Base-by-base conservation (phyloP, 2,888 invertebrate species). In the Agrotis puta region DNA sequence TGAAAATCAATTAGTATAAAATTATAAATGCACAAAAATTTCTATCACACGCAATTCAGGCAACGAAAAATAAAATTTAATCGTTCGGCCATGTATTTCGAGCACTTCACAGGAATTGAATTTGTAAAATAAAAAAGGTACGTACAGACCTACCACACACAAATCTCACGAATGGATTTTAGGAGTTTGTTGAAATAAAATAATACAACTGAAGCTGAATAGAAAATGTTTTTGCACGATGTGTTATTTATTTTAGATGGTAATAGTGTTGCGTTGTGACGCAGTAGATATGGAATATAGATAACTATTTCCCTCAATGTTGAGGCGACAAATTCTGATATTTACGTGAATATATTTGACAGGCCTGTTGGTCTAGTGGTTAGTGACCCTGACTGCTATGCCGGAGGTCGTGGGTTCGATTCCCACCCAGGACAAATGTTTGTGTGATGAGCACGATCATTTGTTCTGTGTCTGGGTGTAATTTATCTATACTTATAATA, bases 71-170 rank as follows among this genome's bases (percentile, higher is more conserved):
- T 64, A 65, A 59, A 84, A 73, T 75, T 62, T 70, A 45, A 78
- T 84, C 20, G 59, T 72, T 73, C 53, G 3, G 50, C 68, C 57
- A 63, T 71, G 71, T 27, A 68, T 76, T 72, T 64, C 20, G 56
- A 65, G 79, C 85, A 84, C 79, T 73, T 75, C 73, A 70, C 58
- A 66, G 64, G 71, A 70, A 79, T 82, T 79, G 64, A 75, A 81
- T 73, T 63, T 54, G 18, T 66, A 75, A 67, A 79, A 71, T 70
- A 64, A 59, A 27, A 63, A 48, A 18, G 7, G 47, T 59, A n/a
- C 7, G 43, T 56, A 43, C 27, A 33, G 2, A 48, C 62, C 56
- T 56, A 11, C 33, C 56, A 65, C n/a, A 63, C 39, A 59, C 66
- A 69, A 68, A 62, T 74, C 57, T 71, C 75, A 73, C 70, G 43